Percentiles rank a stretch among this genome's conserved stretches.
These are phyloP conservation scores for Gibbula magus DNA, from an alignment of 2,888 invertebrate genomes.

Conservation along the genomic window DNA sequence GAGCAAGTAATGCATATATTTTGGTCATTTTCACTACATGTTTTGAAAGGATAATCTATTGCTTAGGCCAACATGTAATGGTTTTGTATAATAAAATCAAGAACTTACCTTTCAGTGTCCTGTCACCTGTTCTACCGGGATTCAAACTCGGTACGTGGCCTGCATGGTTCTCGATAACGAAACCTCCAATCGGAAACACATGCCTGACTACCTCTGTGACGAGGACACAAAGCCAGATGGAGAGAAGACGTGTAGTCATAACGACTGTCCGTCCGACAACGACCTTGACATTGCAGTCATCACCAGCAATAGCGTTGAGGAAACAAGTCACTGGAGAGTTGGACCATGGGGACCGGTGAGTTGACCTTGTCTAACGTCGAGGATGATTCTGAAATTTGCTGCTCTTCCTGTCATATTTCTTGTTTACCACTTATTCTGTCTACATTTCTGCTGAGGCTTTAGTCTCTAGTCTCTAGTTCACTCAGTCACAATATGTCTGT, in stretches of 20 bases:
- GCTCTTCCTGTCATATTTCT: background rate
- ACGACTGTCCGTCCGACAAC: conserved; percentile 51
- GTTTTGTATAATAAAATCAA: no score
- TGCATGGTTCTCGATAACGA: conserved; percentile 76
- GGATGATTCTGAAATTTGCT: background rate
- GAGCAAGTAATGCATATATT: no score
- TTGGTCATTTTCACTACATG: no score
- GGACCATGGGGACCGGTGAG: conserved; percentile 77
- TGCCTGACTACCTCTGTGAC: conserved; percentile 48
- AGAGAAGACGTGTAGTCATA: conserved; percentile 60
- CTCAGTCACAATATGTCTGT: no score
- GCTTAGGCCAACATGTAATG: no score
- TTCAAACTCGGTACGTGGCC: conserved; percentile 79
- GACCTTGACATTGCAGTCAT: conserved; percentile 59
- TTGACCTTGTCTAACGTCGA: background rate
- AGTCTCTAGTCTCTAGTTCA: no score
- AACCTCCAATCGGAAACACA: conserved; percentile 38
- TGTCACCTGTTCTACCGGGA: conserved; percentile 81
- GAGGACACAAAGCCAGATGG: conserved; percentile 49
- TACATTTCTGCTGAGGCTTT: no score
- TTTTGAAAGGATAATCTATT: no score
- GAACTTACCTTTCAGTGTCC: conserved; percentile 77
- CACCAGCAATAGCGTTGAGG: conserved; percentile 61
- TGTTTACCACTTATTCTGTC: no score
- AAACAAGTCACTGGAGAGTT: conserved; percentile 73